These are phyloP conservation scores for Ooceraea biroi DNA, from an alignment of 1,140 invertebrate species.

Conservation along the genomic window DNA sequence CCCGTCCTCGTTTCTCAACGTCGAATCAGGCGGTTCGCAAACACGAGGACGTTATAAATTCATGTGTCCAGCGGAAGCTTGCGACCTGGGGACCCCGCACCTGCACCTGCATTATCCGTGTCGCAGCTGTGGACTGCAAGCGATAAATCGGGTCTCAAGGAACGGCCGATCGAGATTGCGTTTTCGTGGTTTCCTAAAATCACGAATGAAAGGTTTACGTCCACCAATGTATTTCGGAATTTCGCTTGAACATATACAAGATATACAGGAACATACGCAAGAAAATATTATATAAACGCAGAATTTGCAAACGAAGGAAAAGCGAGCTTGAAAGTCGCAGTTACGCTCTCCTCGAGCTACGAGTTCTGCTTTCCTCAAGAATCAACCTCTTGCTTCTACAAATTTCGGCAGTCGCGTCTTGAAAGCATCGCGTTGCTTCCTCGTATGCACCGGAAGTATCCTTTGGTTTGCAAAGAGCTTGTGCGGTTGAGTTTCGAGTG, in stretches of 20 bases:
- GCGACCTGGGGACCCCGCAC: slow-evolving; percentile 47
- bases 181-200: slow-evolving; percentile 40
- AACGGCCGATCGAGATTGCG: slow-evolving; percentile 68
- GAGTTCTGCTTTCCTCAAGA: background rate
- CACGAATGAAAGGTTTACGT: slow-evolving; percentile 55
- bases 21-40: slow-evolving; percentile 43
- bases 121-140: slow-evolving; percentile 63
- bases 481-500: slow-evolving; percentile 38
- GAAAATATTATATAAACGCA: background rate
- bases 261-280: background rate
- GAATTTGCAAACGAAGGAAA: background rate
- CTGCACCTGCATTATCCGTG: slow-evolving; percentile 72
- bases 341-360: background rate
- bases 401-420: background rate
- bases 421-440: slow-evolving; percentile 31
- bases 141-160: slow-evolving; percentile 76
- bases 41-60: slow-evolving; percentile 71
- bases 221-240: slow-evolving; percentile 1
- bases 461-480: slow-evolving; percentile 44
- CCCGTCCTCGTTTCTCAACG: slow-evolving; percentile 47
- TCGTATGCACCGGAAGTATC: slow-evolving; percentile 51
- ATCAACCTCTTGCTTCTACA: background rate
- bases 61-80: slow-evolving; percentile 51
- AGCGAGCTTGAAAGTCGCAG: background rate
- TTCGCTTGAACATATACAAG: background rate